Evolutionary conservation across 2,888 invertebrate genomes (phyloP).

Genomic region (Amitus sp.): DNA sequence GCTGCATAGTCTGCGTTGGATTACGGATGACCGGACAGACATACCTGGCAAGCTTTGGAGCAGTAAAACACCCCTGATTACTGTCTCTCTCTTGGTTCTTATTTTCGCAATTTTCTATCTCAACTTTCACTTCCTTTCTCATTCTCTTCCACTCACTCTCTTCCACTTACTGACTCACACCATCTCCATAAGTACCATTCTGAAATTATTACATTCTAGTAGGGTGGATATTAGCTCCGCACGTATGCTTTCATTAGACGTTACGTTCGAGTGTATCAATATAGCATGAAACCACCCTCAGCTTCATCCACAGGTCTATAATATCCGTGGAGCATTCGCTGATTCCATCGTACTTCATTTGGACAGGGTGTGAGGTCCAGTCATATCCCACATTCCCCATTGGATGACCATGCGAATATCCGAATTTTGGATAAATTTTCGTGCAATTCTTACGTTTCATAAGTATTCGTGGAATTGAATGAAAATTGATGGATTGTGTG

Average conservation of each 20-base stretch:
- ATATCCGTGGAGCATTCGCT: conserved; percentile 58
- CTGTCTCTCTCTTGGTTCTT: conserved; percentile 28
- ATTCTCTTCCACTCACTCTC: conserved; percentile 13
- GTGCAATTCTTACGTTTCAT: too few relatives aligned
- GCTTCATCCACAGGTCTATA: conserved; percentile 63
- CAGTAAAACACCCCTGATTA: too few relatives aligned
- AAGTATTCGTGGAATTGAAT: too few relatives aligned
- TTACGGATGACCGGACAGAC: too few relatives aligned
- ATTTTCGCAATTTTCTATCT: conserved; percentile 25
- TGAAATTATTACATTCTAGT: conserved; percentile 64
- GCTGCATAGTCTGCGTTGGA: too few relatives aligned
- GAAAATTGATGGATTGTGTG: too few relatives aligned
- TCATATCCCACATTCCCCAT: conserved; percentile 61
- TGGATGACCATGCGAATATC: conserved; percentile 50
- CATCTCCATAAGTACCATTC: conserved; percentile 57
- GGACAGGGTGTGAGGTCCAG: conserved; percentile 57
- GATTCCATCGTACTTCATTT: conserved; percentile 60
- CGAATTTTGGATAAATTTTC: conserved; percentile 27
- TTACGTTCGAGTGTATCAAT: conserved; percentile 64
- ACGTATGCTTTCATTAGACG: conserved; percentile 64
- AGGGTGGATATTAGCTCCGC: conserved; percentile 57
- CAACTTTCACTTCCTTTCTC: conserved; percentile 18
- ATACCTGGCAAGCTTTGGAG: conserved; percentile 50
- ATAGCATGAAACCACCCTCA: conserved; percentile 60
- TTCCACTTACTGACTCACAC: conserved; percentile 28